Percentiles rank a stretch among this genome's conserved stretches.
Evolutionary conservation across 92 coral and sea anemone genomes (phyloP).

Genomic region (Bergia puertoricense): DNA sequence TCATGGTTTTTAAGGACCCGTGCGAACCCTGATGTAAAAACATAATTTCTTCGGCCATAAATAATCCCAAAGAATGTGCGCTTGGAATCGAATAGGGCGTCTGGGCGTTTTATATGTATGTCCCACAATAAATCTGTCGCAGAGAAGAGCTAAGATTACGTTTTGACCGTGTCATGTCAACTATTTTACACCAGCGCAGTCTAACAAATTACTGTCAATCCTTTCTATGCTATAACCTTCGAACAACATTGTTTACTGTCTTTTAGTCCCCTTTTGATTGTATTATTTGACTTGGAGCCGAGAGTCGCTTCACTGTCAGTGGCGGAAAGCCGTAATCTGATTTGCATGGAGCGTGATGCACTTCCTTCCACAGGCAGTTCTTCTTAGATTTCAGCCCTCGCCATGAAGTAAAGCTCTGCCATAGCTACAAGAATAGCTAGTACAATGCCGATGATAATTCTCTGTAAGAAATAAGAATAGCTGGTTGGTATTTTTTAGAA

Average conservation of each 20-base stretch:
- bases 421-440: constrained; percentile 53
- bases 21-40: too few species aligned
- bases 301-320: not conserved
- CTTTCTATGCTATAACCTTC: not conserved
- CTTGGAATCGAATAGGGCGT: too few species aligned
- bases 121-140: too few species aligned
- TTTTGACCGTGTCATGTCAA: too few species aligned
- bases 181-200: too few species aligned
- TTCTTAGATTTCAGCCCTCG: constrained; percentile 49
- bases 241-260: not conserved
- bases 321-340: not conserved
- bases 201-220: too few species aligned
- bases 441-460: constrained; percentile 50
- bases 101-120: too few species aligned
- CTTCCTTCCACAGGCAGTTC: not conserved
- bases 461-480: not conserved
- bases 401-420: constrained; percentile 64
- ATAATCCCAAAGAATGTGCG: too few species aligned
- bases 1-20: too few species aligned
- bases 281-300: not conserved
- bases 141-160: too few species aligned
- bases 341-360: not conserved
- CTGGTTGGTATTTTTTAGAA: too few species aligned
- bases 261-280: not conserved
- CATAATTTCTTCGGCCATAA: too few species aligned